Evolutionary conservation across 2,888 invertebrate species (phyloP), one percentile per base, ranked within the genome.

Genomic region (Drosophila borealis): DNA sequence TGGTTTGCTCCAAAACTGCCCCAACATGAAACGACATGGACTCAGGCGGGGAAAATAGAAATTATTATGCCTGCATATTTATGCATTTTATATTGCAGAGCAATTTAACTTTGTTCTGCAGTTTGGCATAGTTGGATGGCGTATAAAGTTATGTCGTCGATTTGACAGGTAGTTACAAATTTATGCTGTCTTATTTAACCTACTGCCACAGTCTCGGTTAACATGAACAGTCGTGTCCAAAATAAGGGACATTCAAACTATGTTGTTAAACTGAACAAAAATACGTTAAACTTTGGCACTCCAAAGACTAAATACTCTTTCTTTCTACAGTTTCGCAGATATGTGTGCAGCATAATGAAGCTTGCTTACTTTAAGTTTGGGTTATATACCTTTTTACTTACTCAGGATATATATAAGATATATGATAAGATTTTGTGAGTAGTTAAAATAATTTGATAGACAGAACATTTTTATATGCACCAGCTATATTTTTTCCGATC

Each of bases 21-120:
- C 50, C 77, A 88, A 85, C 76, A 81, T 79, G 61, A 69, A 74
- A 78, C 78, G 80, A 76, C 76, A 67, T 67, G 60, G 33, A 74
- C 54, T 51, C 36, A 36, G 34, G 37, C 45, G 59, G 65, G 56
- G 42, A 39, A 34, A 34, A 44, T 36, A 21, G 34, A 29, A 8
- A 63, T 56, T 29, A 36, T 21, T 39, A 44, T 48, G 25, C 39
- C 37, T 36, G 65, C 29, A 66, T 55, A 68, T 49, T 69, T 69
- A 46, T 56, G 71, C 50, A 57, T 37, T 49, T 50, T 36, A 48
- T 74, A 19, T 67, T 56, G 49, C 75, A 81, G 62, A 62, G 50
- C 70, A 81, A 84, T 78, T 78, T 72, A 84, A 81, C 48, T 82
- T 81, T 56, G 48, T 62, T 75, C 55, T 62, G 54, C 56, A 78